phyloP scores from a whole-genome alignment of 1,140 invertebrate genomes.

The Yoshiicerus persimilis region DNA sequence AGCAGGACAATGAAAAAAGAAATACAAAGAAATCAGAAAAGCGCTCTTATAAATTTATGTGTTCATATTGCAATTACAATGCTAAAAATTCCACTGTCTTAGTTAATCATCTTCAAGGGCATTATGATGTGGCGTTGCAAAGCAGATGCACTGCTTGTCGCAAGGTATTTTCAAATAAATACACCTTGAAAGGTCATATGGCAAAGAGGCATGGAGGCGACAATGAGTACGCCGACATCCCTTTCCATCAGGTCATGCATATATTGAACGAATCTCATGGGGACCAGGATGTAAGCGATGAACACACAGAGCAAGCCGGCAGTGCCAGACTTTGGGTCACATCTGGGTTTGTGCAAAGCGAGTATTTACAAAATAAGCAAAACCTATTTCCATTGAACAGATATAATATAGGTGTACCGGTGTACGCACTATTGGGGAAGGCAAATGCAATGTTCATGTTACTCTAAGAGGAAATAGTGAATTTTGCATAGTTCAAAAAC shows the following conservation, averaged over 20 bases:
- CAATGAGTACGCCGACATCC: neutral
- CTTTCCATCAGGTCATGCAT: neutral
- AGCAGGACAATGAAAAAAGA: too few relatives aligned
- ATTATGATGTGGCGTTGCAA: neutral
- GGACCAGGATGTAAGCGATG: too few relatives aligned
- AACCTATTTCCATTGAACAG: too few relatives aligned
- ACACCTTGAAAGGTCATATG: neutral
- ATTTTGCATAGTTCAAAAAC: too few relatives aligned
- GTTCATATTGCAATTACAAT: neutral
- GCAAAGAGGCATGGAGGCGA: neutral
- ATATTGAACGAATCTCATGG: too few relatives aligned
- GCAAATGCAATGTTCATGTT: too few relatives aligned
- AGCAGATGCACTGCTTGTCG: neutral
- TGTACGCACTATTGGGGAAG: too few relatives aligned
- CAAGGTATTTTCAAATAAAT: neutral
- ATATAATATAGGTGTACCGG: too few relatives aligned
- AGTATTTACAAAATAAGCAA: neutral
- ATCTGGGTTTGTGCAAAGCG: neutral
- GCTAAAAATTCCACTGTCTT: neutral
- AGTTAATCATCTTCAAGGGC: neutral
- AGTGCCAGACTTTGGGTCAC: neutral
- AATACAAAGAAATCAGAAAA: neutral
- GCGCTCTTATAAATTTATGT: neutral
- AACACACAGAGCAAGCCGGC: too few relatives aligned
- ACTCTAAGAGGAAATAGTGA: too few relatives aligned